phyloP scores from a whole-genome alignment of 2,113 vertebrate species.

The Labrus mixtus region DNA sequence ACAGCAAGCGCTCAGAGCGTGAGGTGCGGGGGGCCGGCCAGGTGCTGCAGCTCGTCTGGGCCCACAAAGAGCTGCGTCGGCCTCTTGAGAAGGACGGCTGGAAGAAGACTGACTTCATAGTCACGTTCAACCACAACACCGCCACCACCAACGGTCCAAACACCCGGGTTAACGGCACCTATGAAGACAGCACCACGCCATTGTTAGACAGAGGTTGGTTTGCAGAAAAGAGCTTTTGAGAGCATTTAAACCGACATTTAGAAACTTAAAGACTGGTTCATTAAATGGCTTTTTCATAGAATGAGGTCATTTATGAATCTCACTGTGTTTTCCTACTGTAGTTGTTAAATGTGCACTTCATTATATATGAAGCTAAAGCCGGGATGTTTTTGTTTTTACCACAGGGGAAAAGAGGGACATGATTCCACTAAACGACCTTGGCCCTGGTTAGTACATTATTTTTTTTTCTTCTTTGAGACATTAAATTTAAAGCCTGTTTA shows the following conservation, averaged over 20 bases:
- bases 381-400: conserved; percentile 2
- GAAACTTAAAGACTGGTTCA: background rate
- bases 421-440: conserved; percentile 95
- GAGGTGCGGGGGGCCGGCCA: conserved; percentile 93
- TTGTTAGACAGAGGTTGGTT: conserved; percentile 91
- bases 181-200: conserved; percentile 94
- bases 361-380: no score
- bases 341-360: background rate
- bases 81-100: conserved; percentile 97
- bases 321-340: no score
- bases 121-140: conserved; percentile 83
- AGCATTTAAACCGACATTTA: background rate
- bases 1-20: conserved; percentile 93
- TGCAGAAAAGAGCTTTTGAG: background rate
- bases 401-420: conserved; percentile 93
- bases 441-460: conserved; percentile 86
- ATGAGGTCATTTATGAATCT: no score
- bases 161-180: conserved; percentile 87
- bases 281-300: background rate
- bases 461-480: no score
- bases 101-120: conserved; percentile 97
- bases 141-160: conserved; percentile 76
- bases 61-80: conserved; percentile 93
- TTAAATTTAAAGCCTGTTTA: background rate
- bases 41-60: conserved; percentile 95